Conservation (phyloP, 2,888 invertebrate species). For the Erebia palarica region DNA sequence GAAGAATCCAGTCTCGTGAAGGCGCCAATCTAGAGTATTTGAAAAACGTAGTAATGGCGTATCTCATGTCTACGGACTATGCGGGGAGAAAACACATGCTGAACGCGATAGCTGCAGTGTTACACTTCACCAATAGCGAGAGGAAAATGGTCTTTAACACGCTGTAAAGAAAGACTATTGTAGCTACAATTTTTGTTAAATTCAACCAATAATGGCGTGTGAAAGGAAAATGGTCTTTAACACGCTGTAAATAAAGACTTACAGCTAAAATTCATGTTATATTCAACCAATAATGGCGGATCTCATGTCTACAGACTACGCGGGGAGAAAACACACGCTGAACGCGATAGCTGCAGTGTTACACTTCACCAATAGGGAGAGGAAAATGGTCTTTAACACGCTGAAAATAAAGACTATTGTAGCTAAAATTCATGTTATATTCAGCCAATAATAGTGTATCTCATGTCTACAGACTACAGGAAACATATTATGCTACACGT, state of each 20-base stretch:
- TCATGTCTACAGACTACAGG: no score
- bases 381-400: slow-evolving; percentile 65
- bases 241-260: slow-evolving; percentile 45
- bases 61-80: slow-evolving; percentile 86
- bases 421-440: slow-evolving; percentile 83
- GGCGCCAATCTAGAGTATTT: slow-evolving; percentile 94
- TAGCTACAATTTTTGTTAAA: slow-evolving; percentile 82
- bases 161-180: slow-evolving; percentile 41
- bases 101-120: slow-evolving; percentile 93
- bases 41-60: slow-evolving; percentile 94
- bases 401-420: slow-evolving; percentile 42
- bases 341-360: slow-evolving; percentile 94
- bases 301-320: slow-evolving; percentile 86
- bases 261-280: background rate
- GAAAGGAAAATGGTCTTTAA: slow-evolving; percentile 82
- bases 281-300: slow-evolving; percentile 59
- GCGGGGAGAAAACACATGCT: slow-evolving; percentile 91
- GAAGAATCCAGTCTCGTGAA: slow-evolving; percentile 89
- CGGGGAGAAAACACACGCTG: slow-evolving; percentile 90
- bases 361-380: slow-evolving; percentile 89
- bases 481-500: no score
- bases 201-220: slow-evolving; percentile 82
- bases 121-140: slow-evolving; percentile 90
- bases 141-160: slow-evolving; percentile 70
- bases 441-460: slow-evolving; percentile 82